phyloP scores from a whole-genome alignment of 2,113 vertebrate species.

The Actenoides hombroni region DNA sequence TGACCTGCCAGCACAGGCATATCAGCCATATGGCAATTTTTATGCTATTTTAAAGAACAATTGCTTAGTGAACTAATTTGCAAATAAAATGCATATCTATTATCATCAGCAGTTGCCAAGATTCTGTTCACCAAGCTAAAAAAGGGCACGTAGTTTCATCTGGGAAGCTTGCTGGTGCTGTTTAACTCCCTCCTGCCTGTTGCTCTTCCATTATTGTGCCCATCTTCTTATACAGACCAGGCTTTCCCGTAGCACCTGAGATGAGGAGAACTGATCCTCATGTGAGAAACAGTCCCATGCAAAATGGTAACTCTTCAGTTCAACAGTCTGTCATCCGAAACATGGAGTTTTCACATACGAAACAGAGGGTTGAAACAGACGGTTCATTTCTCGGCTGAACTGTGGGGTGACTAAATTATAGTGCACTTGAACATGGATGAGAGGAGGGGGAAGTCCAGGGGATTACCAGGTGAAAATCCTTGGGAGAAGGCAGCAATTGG shows the following conservation, averaged over 20 bases:
- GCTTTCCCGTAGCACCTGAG: fast-evolving
- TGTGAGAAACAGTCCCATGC: background rate
- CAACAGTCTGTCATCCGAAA: background rate
- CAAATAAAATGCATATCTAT: background rate
- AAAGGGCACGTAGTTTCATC: fast-evolving
- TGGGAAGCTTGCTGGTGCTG: background rate
- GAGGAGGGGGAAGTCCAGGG: background rate
- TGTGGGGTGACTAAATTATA: background rate
- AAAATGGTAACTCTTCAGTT: background rate
- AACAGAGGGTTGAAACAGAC: background rate
- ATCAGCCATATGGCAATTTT: background rate
- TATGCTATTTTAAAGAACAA: background rate
- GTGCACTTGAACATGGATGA: background rate
- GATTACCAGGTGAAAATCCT: background rate
- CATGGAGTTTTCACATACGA: fast-evolving
- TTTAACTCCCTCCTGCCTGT: background rate
- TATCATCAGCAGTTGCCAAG: background rate
- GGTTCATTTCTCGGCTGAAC: background rate
- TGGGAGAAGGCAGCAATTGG: background rate
- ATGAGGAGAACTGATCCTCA: background rate
- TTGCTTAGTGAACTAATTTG: background rate
- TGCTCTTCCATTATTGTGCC: background rate
- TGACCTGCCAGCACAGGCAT: fast-evolving
- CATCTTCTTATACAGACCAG: background rate
- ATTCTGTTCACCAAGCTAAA: background rate